Conservation (phyloP, 2,888 invertebrate species). For the Andrena flavipes region DNA sequence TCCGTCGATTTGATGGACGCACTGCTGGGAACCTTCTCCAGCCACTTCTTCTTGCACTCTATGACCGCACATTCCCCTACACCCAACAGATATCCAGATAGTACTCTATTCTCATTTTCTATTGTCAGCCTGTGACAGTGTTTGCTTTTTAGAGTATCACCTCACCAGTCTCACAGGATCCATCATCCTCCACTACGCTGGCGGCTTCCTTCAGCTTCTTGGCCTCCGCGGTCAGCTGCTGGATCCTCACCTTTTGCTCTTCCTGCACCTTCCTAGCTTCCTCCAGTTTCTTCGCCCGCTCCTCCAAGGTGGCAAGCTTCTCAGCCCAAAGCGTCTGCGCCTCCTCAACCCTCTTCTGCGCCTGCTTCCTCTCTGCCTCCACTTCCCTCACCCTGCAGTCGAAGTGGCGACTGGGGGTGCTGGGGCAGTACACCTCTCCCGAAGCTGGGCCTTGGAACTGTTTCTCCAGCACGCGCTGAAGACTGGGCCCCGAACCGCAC, state of each 20-base stretch:
- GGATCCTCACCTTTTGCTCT: conserved; percentile 68
- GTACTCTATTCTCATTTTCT: not conserved
- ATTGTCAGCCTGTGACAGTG: not conserved
- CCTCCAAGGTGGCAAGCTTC: conserved; percentile 69
- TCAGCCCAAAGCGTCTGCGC: conserved; percentile 72
- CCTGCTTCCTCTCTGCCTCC: conserved; percentile 78
- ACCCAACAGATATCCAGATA: not conserved
- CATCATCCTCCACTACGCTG: conserved; percentile 4
- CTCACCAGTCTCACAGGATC: conserved; percentile 65
- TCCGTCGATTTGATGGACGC: conserved; percentile 79
- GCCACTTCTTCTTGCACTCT: conserved; percentile 64
- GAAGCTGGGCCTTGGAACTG: conserved; percentile 67
- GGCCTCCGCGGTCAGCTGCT: conserved; percentile 69
- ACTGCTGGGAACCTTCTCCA: conserved; percentile 62
- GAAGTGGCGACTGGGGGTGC: conserved; percentile 75
- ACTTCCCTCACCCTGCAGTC: conserved; percentile 77
- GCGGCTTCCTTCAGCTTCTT: conserved; percentile 58
- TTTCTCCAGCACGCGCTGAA: conserved; percentile 71
- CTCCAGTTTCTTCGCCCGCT: conserved; percentile 68
- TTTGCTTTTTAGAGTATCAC: no score
- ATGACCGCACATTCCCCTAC: conserved; percentile 68
- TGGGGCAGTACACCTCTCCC: conserved; percentile 57
- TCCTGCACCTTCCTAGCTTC: conserved; percentile 73
- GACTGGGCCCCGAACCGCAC: conserved; percentile 56
- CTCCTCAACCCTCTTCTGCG: conserved; percentile 71